Base-by-base conservation (phyloP, 1,140 invertebrate species). In the Plutomurus gul region DNA sequence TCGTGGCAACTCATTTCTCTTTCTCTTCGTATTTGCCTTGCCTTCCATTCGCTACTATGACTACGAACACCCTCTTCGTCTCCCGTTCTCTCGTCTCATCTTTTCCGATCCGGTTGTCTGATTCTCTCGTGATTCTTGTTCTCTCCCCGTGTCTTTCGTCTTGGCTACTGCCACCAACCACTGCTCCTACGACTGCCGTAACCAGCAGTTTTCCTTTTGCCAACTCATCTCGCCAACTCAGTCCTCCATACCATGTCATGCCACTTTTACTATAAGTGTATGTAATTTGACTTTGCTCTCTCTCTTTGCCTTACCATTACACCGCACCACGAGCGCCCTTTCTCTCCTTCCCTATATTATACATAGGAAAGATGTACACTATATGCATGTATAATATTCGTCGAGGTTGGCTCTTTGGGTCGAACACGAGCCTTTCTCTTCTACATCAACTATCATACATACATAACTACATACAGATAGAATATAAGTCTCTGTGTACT, bases 41-140 rank as follows among this genome's bases (percentile, higher is more conserved):
- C 4, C n/a, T 43, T 56, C n/a, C n/a, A n/a, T n/a, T n/a, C n/a
- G n/a, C n/a, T n/a, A n/a, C n/a, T n/a, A n/a, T n/a, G n/a, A n/a
- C n/a, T n/a, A n/a, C n/a, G n/a, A n/a, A n/a, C n/a, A n/a, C n/a
- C n/a, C 36, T 16, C 37, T 40, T 27, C 30, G 25, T 3, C 27
- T 36, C 30, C 30, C 25, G 20, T 72, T 40, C 30, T 72, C 70
- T 43, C 70, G 36, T 40, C 70, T 72, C 40, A 72, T 72, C 40
- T 72, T 72, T 72, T 72, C 70, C 70, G 39, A 72, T 72, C 70
- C 70, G 70, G 70, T 72, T 72, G 70, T 72, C 70, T 40, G 70
- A n/a, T n/a, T 37, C 36, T 72, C 36, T 72, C 36, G 25, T 72
- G 36, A 39, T 72, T 39, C 39, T 25, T 72, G 40, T n/a, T 43